A percentile compares a stretch with the other conserved stretches of the same genome.
Evolutionary conservation across 2,113 vertebrate species (phyloP).

Genomic region (Choloepus hoffmanni): DNA sequence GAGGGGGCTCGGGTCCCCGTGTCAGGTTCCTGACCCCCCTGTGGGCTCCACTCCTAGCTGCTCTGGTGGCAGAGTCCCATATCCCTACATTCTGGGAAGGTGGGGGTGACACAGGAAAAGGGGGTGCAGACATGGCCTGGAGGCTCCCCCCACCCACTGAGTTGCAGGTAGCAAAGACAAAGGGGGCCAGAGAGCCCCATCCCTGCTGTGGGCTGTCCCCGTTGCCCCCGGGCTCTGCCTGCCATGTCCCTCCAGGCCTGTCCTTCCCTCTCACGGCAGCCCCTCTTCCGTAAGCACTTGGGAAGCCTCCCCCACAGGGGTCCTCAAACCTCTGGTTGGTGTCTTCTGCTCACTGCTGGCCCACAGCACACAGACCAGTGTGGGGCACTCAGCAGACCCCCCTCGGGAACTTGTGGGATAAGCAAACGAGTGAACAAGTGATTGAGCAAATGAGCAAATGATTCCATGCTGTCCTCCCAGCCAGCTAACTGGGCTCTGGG

Average conservation of each 20-base stretch:
- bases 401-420: fast-evolving
- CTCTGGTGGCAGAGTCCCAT: not conserved
- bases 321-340: not conserved
- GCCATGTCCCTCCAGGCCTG: too few relatives aligned
- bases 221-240: fast-evolving
- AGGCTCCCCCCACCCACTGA: not conserved
- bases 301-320: fast-evolving
- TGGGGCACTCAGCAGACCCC: too few relatives aligned
- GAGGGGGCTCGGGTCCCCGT: not conserved
- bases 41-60: not conserved
- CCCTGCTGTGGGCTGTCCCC: fast-evolving
- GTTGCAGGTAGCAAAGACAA: not conserved
- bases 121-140: not conserved
- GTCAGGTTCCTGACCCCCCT: not conserved
- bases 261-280: fast-evolving
- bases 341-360: too few relatives aligned
- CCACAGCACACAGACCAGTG: too few relatives aligned
- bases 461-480: too few relatives aligned
- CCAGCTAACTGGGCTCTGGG: fast-evolving
- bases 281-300: not conserved
- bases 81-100: fast-evolving
- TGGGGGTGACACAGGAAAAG: too few relatives aligned
- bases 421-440: fast-evolving
- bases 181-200: fast-evolving
- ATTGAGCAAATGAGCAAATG: fast-evolving